Evolutionary conservation across 1,140 invertebrate species (phyloP).

Genomic region (Semibalanus balanoides): DNA sequence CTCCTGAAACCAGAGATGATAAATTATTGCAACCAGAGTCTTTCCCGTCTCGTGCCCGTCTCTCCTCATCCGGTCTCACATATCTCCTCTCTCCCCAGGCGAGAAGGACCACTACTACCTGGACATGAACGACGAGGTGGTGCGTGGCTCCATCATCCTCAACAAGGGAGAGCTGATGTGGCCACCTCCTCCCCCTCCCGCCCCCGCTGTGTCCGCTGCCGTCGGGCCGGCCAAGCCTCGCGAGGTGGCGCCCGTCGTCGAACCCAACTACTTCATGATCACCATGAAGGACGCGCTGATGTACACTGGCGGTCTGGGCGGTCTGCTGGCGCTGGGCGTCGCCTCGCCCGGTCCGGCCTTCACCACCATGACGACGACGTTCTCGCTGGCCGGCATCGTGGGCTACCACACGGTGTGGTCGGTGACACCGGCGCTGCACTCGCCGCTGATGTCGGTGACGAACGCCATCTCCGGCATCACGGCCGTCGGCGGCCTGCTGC

Average conservation of each 20-base stretch:
- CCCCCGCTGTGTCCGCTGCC: conserved; percentile 29
- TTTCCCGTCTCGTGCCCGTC: too few species aligned
- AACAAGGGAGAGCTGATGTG: conserved; percentile 60
- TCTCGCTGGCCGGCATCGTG: conserved; percentile 67
- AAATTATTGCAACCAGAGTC: too few species aligned
- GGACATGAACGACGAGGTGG: conserved; percentile 71
- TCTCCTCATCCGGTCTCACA: neutral
- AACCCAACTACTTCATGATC: conserved; percentile 34
- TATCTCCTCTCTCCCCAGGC: neutral
- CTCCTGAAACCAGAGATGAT: too few species aligned
- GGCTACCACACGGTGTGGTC: conserved; percentile 87
- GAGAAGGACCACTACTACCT: conserved; percentile 58
- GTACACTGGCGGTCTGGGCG: conserved; percentile 55
- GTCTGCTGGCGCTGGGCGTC: conserved; percentile 51
- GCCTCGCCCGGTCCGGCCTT: conserved; percentile 66
- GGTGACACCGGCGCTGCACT: conserved; percentile 76
- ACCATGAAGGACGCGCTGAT: conserved; percentile 49
- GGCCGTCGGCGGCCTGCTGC: conserved; percentile 66
- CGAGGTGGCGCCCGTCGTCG: conserved; percentile 31
- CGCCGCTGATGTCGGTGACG: conserved; percentile 82
- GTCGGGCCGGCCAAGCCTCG: conserved; percentile 29
- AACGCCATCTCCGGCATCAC: conserved; percentile 86
- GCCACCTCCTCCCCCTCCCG: conserved; percentile 53
- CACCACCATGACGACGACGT: conserved; percentile 71
- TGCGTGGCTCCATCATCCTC: conserved; percentile 62